These are phyloP conservation scores for Apis florea DNA, from an alignment of 1,140 invertebrate genomes.

Conservation along the genomic window DNA sequence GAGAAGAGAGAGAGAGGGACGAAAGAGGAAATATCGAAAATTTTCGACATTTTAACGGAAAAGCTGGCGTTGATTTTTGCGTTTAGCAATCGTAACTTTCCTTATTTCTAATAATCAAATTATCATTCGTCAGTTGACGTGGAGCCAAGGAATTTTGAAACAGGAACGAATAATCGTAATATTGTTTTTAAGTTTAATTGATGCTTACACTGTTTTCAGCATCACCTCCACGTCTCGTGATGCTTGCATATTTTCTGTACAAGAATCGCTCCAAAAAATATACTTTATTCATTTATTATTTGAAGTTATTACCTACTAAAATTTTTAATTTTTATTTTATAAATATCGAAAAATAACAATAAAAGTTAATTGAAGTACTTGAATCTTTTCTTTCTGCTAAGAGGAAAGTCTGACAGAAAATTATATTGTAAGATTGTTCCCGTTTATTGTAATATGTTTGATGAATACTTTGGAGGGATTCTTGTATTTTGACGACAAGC, in stretches of 20 bases:
- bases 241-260: not conserved
- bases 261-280: slow-evolving; percentile 18
- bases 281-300: not conserved
- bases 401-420: not conserved
- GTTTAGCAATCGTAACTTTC: not conserved
- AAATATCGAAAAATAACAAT: not conserved
- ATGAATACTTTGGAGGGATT: not conserved
- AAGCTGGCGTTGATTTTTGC: not conserved
- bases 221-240: slow-evolving; percentile 19
- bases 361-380: not conserved
- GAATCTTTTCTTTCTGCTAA: not conserved
- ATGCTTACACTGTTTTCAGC: not conserved
- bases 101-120: not conserved
- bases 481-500: not conserved
- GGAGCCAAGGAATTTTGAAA: slow-evolving; percentile 16
- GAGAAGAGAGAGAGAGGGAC: too few relatives aligned
- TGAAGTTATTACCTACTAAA: not conserved
- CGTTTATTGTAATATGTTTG: not conserved
- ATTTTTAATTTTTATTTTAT: not conserved
- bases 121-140: not conserved
- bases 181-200: slow-evolving; percentile 15
- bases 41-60: not conserved
- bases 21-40: too few relatives aligned
- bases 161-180: slow-evolving; percentile 18
- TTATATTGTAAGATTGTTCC: slow-evolving; percentile 2